Evolutionary conservation across 1,140 invertebrate species (phyloP), one percentile per base, ranked within the genome.

Genomic region (Aradophagus sp.): DNA sequence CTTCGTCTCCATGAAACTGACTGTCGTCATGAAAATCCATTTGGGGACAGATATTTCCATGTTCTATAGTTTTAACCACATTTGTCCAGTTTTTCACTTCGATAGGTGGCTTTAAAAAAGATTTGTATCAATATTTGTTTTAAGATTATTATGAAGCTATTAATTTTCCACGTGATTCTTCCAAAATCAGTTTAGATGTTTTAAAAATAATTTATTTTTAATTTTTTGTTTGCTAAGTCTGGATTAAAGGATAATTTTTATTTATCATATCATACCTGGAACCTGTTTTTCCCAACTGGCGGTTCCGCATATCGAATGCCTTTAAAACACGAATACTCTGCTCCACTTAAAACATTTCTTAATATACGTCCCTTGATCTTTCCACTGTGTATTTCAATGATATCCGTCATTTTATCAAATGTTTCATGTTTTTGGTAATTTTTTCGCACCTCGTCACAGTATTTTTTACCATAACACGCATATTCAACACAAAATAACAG

Each of bases 1-100:
- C 32, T 47, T 63, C 59, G 13, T 47, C 17, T 23, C 59, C 59
- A 12, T 39, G 10, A 16, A 47, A 23, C 12, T 39, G 15, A 5
- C 7, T 5, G 2, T 12, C 1, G 5, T 14, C 11, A 27, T n/a
- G 26, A 16, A 36, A 14, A 10, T 20, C 1, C 17, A 44, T 20
- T 52, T 63, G 59, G 5, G 59, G 59, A 17, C 59, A 63, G 10
- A 31, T 14, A 20, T 34, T 53, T 26, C 59, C 48, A 32, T 53
- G 39, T 16, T 47, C 5, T 0, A 2, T 2, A 13, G 47, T 19
- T 17, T 29, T 8, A 32, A 12, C 4, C 17, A 62, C 8, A 8
- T n/a, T 23, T 1, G 10, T 19, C 58, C 58, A 62, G 12, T 29
- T 19, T 29, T 29, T 52, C 3, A 36, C 47, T 3, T 32, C 29